These are phyloP conservation scores for Acronicta leporina DNA, from an alignment of 2,888 invertebrate genomes.

Conservation along the genomic window DNA sequence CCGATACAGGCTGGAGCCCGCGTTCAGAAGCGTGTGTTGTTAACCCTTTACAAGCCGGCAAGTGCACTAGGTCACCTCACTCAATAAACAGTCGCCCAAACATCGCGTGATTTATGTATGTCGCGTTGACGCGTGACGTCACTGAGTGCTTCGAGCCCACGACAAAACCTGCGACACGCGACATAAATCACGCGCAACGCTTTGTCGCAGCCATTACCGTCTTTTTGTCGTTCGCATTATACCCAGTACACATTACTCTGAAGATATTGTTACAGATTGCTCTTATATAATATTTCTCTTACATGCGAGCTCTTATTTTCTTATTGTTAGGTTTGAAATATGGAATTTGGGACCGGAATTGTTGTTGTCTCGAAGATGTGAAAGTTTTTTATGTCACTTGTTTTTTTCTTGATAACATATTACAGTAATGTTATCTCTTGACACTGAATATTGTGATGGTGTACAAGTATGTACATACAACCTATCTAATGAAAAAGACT, in stretches of 20 bases:
- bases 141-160: constrained; percentile 38
- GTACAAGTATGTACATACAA: background rate
- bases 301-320: constrained; percentile 45
- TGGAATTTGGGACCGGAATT: constrained; percentile 37
- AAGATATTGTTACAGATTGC: constrained; percentile 70
- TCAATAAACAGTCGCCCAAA: constrained; percentile 26
- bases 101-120: constrained; percentile 33
- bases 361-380: constrained; percentile 27
- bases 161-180: constrained; percentile 48
- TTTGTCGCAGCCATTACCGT: constrained; percentile 69
- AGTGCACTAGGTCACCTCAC: constrained; percentile 41
- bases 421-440: background rate
- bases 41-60: no score
- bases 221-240: constrained; percentile 68
- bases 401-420: background rate
- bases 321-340: constrained; percentile 50
- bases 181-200: constrained; percentile 60
- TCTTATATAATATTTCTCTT: constrained; percentile 62
- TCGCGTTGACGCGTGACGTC: constrained; percentile 35
- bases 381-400: constrained; percentile 8
- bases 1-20: background rate
- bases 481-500: no score
- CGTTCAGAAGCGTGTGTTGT: background rate
- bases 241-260: constrained; percentile 60
- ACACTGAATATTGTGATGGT: background rate